These are phyloP conservation scores for Phocoena sinus DNA, from an alignment of 2,113 vertebrate species.

Conservation along the genomic window DNA sequence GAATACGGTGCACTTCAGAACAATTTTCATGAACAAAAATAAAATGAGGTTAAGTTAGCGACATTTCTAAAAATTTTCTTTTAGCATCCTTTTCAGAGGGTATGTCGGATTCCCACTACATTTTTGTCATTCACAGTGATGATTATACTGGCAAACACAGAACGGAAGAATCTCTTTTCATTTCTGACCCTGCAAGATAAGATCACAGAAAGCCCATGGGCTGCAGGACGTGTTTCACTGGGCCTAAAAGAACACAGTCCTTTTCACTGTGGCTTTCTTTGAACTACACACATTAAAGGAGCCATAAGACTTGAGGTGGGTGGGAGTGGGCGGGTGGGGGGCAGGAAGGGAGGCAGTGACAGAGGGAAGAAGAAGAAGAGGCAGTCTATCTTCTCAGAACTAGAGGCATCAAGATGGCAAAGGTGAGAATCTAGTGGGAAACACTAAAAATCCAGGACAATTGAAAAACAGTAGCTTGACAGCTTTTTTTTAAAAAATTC, in stretches of 20 bases:
- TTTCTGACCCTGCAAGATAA: conserved; percentile 69
- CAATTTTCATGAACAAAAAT: background rate
- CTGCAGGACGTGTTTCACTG: conserved; percentile 45
- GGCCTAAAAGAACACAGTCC: conserved; percentile 65
- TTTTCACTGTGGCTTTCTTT: conserved; percentile 60
- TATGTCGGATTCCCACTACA: conserved; percentile 30
- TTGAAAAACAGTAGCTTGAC: background rate
- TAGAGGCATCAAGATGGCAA: background rate
- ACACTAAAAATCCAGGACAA: background rate
- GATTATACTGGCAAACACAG: conserved; percentile 70
- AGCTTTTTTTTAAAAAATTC: background rate
- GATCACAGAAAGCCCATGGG: conserved; percentile 71
- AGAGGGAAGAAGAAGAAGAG: background rate
- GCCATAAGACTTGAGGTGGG: background rate
- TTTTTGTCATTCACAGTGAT: conserved; percentile 51
- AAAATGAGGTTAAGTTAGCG: background rate
- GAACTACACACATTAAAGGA: conserved; percentile 41
- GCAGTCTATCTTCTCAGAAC: background rate
- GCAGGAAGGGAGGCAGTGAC: background rate
- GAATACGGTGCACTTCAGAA: background rate
- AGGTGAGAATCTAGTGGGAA: background rate
- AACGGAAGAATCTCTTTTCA: conserved; percentile 70
- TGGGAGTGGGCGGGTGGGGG: background rate
- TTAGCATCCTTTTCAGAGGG: conserved; percentile 22
- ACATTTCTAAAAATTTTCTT: conserved; percentile 11